Evolutionary conservation across 2,113 vertebrate genomes (phyloP), one percentile per base, ranked within the genome.

Genomic region (Phaethornis superciliosus): DNA sequence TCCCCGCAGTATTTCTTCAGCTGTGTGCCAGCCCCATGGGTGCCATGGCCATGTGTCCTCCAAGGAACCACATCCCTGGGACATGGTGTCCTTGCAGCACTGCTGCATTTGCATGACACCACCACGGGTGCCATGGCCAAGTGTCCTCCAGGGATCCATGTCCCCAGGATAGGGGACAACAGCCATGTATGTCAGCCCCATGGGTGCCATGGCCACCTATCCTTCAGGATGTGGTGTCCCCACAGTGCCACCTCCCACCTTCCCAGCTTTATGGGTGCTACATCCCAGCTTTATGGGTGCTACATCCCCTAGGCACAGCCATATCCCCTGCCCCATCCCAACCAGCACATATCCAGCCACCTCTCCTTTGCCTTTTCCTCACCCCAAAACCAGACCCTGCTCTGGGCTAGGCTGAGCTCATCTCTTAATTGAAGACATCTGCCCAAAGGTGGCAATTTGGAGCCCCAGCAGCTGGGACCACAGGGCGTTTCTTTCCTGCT

Each of bases 401-500:
- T 1, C 13, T 0, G 15, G 77, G 35, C 8, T 12, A 60, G 54
- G 69, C 88, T 93, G 74, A 96, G 78, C 89, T 94, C 64, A 8
- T 89, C 77, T 70, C 89, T 74, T 85, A 83, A 86, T 92, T 90
- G 86, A 91, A 91, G 35, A 35, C 12, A 5, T 78, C 83, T 88
- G 75, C 71, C 78, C 79, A 40, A 87, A 85, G 84, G 88, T 71
- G 71, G 82, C 91, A 94, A 93, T 94, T 95, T 94, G 62, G 52
- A 85, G 32, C 42, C 35, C 35, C 1, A 0, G 75, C 46, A 83
- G 69, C 44, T 2, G 0, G 10, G 72, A 89, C 89, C 58, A 0
- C 94, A 94, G 95, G 91, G 96, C 47, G 94, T 91, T 94, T 58
- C 92, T 94, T 93, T 94, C 95, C 94, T 96, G 89, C 92, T 4